A percentile compares a stretch with the other conserved stretches of the same genome.
Conservation (phyloP, 2,113 vertebrate species). For the Urocitellus parryii region DNA sequence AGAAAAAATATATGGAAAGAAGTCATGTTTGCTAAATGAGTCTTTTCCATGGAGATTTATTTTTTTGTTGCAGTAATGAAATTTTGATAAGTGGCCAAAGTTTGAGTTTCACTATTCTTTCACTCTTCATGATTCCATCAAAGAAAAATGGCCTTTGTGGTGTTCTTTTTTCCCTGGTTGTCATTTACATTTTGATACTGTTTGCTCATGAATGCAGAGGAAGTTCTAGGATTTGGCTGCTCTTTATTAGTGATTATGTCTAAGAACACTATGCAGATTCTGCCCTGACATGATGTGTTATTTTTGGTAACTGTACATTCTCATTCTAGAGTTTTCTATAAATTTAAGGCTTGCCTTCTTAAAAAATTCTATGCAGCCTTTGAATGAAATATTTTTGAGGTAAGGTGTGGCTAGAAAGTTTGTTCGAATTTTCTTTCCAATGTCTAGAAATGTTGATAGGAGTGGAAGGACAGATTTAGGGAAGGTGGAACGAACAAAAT, state of each 20-base stretch:
- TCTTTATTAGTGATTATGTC: constrained; percentile 58
- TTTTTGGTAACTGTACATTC: constrained; percentile 57
- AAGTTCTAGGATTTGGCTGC: constrained; percentile 60
- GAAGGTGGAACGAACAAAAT: constrained; percentile 31
- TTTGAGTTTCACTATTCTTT: constrained; percentile 19
- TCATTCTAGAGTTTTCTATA: constrained; percentile 59
- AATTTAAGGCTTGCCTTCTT: not conserved
- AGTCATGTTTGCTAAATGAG: constrained; percentile 51
- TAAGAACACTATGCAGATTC: constrained; percentile 80
- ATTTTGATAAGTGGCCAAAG: constrained; percentile 76
- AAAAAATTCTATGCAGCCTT: not conserved
- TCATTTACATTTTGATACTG: constrained; percentile 40
- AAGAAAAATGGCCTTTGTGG: constrained; percentile 50
- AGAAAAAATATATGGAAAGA: constrained; percentile 63
- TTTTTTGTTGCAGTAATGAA: constrained; percentile 72
- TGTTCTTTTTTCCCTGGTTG: not conserved
- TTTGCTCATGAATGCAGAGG: constrained; percentile 57
- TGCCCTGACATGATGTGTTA: constrained; percentile 14
- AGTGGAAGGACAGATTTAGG: not conserved
- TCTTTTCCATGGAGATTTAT: constrained; percentile 73
- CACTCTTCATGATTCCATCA: not conserved
- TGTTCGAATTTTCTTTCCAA: constrained; percentile 16
- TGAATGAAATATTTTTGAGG: not conserved
- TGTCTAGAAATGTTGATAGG: not conserved
- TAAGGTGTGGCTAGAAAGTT: constrained; percentile 15